A percentile compares a stretch with the other conserved stretches of the same genome.
Evolutionary conservation across 2,888 invertebrate species (phyloP).

Genomic region (Creontiades dilutus): DNA sequence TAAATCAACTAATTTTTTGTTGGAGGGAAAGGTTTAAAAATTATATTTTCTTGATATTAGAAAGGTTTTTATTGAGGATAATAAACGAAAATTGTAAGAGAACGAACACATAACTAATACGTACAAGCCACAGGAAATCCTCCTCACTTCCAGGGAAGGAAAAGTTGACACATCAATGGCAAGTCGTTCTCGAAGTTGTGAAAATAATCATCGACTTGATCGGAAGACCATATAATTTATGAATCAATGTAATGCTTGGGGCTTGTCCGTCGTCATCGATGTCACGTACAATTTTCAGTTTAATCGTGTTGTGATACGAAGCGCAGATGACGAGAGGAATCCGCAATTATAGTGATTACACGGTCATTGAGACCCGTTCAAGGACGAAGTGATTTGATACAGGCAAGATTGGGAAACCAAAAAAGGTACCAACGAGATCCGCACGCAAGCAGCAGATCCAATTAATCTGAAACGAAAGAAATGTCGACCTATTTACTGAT

Average conservation of each 20-base stretch:
- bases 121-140: too few relatives aligned
- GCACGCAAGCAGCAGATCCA: too few relatives aligned
- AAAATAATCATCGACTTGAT: not conserved
- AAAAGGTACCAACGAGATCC: too few relatives aligned
- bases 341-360: not conserved
- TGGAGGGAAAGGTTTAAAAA: too few relatives aligned
- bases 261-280: not conserved
- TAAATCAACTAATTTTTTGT: too few relatives aligned
- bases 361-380: not conserved
- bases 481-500: too few relatives aligned
- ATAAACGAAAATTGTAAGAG: too few relatives aligned
- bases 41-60: too few relatives aligned
- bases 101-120: too few relatives aligned
- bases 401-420: not conserved
- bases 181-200: not conserved
- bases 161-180: constrained; percentile 7
- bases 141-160: not conserved
- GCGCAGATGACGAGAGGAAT: not conserved
- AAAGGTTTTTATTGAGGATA: too few relatives aligned
- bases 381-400: not conserved
- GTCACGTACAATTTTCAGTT: not conserved
- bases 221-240: not conserved
- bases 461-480: too few relatives aligned
- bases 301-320: not conserved
- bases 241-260: not conserved